Evolutionary conservation across 1,140 invertebrate species (phyloP), one percentile per base, ranked within the genome.

Genomic region (Bombus huntii): DNA sequence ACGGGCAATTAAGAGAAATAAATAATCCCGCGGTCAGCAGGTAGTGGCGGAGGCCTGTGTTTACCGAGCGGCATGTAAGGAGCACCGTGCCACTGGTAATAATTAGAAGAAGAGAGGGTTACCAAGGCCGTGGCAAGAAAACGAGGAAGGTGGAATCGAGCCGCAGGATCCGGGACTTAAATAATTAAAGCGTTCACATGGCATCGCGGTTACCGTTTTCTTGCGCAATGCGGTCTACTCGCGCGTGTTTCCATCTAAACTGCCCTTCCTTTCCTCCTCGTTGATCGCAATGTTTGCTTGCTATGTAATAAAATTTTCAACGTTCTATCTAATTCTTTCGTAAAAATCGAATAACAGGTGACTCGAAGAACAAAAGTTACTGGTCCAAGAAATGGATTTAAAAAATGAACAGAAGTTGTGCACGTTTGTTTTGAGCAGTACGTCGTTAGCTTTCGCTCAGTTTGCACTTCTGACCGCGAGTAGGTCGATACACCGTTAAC

Each of bases 401-500:
- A 37, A 4, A 37, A 57, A 53, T 22, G 62, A 44, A 53, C 13
- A 15, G 1, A 15, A 73, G 81, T 81, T 82, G 37, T 6, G 66
- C 44, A 31, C 70, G 10, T 18, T 57, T 31, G 68, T 81, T 80
- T 83, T 39, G 25, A 34, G 15, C 42, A 34, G 37, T n/a, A 22
- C 47, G 5, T 73, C 37, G 37, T 42, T 22, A 37, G 9, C 74
- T 71, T 53, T 78, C 76, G 83, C 66, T 87, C 82, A 77, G 88
- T 88, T 86, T 89, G 89, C 93, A 91, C 92, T 93, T 93, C 90
- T 90, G 91, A 89, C 88, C 88, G 89, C 91, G 91, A 93, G 92
- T 93, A 92, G 92, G 93, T 93, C 92, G 90, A 91, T 87, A 90
- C 89, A 93, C 93, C 93, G 93, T 93, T 93, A 93, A 79, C 87